Base-by-base conservation (phyloP, 1,140 invertebrate genomes). In the Leptestheria dahalacensis region DNA sequence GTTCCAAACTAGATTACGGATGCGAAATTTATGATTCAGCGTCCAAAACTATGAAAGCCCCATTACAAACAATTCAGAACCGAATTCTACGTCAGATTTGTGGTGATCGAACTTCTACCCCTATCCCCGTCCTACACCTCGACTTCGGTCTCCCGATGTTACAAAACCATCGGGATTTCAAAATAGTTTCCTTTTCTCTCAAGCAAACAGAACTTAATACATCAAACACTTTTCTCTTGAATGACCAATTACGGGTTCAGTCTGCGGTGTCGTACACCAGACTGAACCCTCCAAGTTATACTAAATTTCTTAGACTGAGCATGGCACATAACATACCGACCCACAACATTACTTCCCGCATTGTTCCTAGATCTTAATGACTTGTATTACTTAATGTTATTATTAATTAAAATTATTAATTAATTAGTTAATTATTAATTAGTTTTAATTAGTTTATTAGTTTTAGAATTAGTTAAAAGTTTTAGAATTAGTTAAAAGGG, bases 1-100 rank as follows among this genome's bases (percentile, higher is more conserved):
- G 47, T n/a, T 46, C 48, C 1, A 60, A 62, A 57, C 20, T 65
- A 0, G 58, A 62, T 28, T 64, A 62, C 24, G 60, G 62, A 12
- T 15, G 26, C 18, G 55, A 51, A 11, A 15, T 61, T 1, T 61
- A 61, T 51, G 60, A 46, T 12, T 61, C 62, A 3, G 62, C 59
- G 33, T 41, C 33, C 6, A 41, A 41, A 6, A 41, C 6, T 15
- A 15, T 41, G 15, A 41, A 41, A 41, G 33, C 6, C 6, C 6
- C 15, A 41, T 41, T 41, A 41, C 33, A 41, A 41, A 41, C 6
- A 41, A 6, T 41, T 15, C 33, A 41, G 15, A 41, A 41, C 15
- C 15, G 15, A 9, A 15, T 41, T 15, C 33, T 41, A 6, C 6
- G 33, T 9, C 15, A 9, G 15, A 41, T 41, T 9, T 9, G 33